Evolutionary conservation across 2,888 invertebrate genomes (phyloP).

Genomic region (Orthosia cruda): DNA sequence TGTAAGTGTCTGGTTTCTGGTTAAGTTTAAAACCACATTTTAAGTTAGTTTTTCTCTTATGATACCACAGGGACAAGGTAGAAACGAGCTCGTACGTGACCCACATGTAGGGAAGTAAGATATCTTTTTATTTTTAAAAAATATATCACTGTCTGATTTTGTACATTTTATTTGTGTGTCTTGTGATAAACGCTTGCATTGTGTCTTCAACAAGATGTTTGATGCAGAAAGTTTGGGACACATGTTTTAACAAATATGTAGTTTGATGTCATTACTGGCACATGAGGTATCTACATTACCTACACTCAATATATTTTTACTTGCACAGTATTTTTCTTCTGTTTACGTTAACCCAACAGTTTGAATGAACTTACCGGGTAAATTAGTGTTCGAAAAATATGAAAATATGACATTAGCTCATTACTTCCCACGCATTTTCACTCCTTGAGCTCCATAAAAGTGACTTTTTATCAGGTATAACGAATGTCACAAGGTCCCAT

Average conservation of each 20-base stretch:
- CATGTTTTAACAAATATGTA: neutral
- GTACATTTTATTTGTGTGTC: conserved; percentile 2
- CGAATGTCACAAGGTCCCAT: no score
- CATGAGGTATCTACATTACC: neutral
- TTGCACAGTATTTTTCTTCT: no score
- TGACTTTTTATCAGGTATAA: no score
- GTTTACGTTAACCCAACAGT: no score
- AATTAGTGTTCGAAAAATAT: no score
- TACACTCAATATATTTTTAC: no score
- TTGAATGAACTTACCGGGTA: no score
- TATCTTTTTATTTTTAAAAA: conserved; percentile 16
- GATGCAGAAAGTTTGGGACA: neutral
- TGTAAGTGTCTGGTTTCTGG: conserved; percentile 2
- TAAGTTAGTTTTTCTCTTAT: conserved; percentile 41
- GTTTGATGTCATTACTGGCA: neutral
- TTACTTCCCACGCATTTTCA: no score
- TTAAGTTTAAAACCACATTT: conserved; percentile 35
- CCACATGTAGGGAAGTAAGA: neutral
- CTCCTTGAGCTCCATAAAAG: no score
- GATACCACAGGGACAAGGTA: conserved; percentile 29
- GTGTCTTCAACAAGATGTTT: no score
- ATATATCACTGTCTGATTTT: neutral
- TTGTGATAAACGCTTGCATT: neutral
- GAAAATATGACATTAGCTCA: no score
- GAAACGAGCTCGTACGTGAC: conserved; percentile 38